These are phyloP conservation scores for Stenodema calcarata DNA, from an alignment of 2,888 invertebrate genomes.

Conservation along the genomic window DNA sequence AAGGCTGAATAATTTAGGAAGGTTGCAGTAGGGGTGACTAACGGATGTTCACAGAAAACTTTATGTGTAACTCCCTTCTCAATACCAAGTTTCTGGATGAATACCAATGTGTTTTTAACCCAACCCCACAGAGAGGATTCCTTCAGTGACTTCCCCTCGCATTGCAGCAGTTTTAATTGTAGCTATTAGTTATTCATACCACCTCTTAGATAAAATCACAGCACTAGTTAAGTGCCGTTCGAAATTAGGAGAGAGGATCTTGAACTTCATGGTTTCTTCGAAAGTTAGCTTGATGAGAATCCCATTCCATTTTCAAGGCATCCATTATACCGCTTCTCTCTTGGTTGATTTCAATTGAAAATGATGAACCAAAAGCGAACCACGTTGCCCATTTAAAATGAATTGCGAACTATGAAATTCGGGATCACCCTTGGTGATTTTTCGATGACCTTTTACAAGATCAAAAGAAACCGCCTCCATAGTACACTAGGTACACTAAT, in stretches of 20 bases:
- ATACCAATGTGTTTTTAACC: slow-evolving; percentile 39
- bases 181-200: neutral
- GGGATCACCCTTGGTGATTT: no score
- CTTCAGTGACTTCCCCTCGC: neutral
- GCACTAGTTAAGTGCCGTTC: neutral
- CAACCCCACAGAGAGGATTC: neutral
- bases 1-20: neutral
- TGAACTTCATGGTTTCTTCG: neutral
- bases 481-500: no score
- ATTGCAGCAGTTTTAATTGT: neutral
- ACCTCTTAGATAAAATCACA: neutral
- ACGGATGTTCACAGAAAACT: slow-evolving; percentile 12
- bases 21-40: neutral
- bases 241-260: neutral
- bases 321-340: no score
- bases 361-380: no score
- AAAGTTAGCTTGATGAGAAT: no score
- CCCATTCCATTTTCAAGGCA: no score
- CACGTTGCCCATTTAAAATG: no score
- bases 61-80: neutral
- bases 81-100: slow-evolving; percentile 27
- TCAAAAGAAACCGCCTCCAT: no score
- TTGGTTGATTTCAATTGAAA: no score
- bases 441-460: no score
- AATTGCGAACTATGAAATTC: no score